A percentile compares a stretch with the other conserved stretches of the same genome.
Conservation (phyloP, 2,113 vertebrate species). For the Mionectes macconnelli region DNA sequence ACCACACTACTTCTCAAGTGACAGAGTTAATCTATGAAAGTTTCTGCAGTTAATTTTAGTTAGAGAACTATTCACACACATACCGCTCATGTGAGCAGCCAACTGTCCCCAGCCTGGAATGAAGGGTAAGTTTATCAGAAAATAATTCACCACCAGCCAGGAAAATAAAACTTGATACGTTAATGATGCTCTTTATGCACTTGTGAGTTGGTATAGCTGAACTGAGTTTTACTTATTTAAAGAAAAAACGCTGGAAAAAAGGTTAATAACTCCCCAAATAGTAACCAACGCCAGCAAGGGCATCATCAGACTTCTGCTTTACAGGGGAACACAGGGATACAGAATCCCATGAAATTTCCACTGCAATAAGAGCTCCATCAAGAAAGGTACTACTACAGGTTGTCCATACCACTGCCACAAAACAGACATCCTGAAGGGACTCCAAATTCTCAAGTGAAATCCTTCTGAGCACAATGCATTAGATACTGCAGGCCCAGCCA, state of each 20-base stretch:
- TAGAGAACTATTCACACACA: not conserved
- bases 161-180: not conserved
- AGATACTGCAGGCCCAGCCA: not conserved
- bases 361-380: not conserved
- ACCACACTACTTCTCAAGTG: not conserved
- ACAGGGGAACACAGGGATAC: not conserved
- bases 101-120: not conserved
- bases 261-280: not conserved
- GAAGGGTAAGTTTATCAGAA: not conserved
- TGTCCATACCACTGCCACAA: not conserved
- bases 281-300: not conserved
- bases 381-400: not conserved
- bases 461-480: not conserved
- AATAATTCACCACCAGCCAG: not conserved
- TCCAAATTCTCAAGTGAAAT: not conserved
- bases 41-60: slow-evolving; percentile 30
- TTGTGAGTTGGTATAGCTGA: not conserved
- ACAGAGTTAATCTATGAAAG: not conserved
- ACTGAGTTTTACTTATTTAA: not conserved
- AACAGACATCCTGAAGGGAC: not conserved
- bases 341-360: not conserved
- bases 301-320: not conserved
- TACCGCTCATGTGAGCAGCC: not conserved
- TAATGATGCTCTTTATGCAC: not conserved
- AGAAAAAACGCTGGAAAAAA: not conserved